These are phyloP conservation scores for Drosophila anomalipes DNA, from an alignment of 2,888 invertebrate genomes.

Conservation along the genomic window DNA sequence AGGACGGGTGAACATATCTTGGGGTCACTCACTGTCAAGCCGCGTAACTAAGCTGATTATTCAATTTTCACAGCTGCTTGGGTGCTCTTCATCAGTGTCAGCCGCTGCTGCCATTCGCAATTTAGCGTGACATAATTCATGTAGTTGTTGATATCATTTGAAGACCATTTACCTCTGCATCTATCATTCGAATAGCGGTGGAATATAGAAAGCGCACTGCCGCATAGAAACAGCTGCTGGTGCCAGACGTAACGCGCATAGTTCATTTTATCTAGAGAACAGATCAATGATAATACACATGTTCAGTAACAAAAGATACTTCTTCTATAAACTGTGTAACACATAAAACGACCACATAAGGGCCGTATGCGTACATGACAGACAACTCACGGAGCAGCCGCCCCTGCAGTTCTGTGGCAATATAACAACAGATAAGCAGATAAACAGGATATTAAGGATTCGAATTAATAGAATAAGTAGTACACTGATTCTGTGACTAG, in stretches of 20 bases:
- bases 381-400: neutral
- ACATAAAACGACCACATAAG: neutral
- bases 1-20: conserved; percentile 25
- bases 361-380: neutral
- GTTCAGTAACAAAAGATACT: neutral
- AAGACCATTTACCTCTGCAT: conserved; percentile 6
- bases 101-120: conserved; percentile 57
- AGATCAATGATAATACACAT: neutral
- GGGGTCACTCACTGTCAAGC: conserved; percentile 49
- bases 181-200: conserved; percentile 40
- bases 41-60: conserved; percentile 74
- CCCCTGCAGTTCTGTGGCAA: neutral
- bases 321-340: neutral
- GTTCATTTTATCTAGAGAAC: neutral
- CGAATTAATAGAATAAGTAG: conserved; percentile 30
- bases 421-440: neutral
- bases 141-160: conserved; percentile 35
- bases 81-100: conserved; percentile 63
- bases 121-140: conserved; percentile 69
- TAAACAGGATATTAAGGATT: conserved; percentile 10
- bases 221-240: conserved; percentile 36
- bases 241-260: conserved; percentile 1
- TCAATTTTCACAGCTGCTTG: conserved; percentile 75
- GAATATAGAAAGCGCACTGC: conserved; percentile 39
- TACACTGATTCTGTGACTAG: neutral